Percentiles rank a stretch among this genome's conserved stretches.
Conservation (phyloP, 2,888 invertebrate genomes). For the Odontothrips loti region DNA sequence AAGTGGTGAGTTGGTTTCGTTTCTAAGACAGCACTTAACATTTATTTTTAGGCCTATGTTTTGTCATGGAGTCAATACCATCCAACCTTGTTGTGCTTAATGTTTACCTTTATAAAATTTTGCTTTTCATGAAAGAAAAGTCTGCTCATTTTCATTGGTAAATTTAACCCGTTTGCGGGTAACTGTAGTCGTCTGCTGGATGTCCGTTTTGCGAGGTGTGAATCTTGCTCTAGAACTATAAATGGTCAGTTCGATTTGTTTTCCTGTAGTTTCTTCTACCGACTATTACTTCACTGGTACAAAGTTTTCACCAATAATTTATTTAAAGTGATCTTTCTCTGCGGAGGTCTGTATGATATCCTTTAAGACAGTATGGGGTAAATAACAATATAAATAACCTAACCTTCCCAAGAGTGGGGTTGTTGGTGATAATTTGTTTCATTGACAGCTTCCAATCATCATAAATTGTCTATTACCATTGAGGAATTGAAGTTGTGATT, state of each 20-base stretch:
- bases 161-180: background rate
- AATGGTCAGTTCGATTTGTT: background rate
- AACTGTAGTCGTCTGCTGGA: background rate
- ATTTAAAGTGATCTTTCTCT: too few species aligned
- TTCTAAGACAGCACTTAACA: constrained; percentile 1
- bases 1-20: constrained; percentile 57
- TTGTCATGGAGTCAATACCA: background rate
- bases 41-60: constrained; percentile 25
- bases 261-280: background rate
- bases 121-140: constrained; percentile 5
- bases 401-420: too few species aligned
- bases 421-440: background rate
- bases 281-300: too few species aligned
- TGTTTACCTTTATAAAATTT: background rate
- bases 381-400: too few species aligned
- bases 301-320: too few species aligned
- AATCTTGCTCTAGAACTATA: constrained; percentile 9
- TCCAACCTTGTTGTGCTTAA: background rate
- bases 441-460: background rate
- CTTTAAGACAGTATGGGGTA: background rate
- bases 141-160: background rate
- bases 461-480: background rate
- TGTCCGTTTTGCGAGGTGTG: background rate
- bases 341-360: background rate
- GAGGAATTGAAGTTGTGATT: background rate